Conservation (phyloP, 1,140 invertebrate genomes). For the Copidosoma floridanum region DNA sequence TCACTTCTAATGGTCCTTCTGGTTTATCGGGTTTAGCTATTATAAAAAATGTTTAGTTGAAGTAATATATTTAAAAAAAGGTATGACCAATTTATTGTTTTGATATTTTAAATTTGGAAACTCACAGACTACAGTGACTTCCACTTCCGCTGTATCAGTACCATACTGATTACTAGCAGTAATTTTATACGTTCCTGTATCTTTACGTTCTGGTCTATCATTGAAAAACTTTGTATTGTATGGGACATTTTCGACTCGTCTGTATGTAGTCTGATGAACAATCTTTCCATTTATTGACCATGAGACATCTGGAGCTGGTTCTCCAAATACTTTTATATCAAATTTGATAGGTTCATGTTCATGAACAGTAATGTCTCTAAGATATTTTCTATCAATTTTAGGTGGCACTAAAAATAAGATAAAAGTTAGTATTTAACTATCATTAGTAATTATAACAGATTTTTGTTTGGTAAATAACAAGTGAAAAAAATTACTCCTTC, state of each 20-base stretch:
- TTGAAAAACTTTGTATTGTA: conserved; percentile 85
- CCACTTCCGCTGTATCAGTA: conserved; percentile 84
- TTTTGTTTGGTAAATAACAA: conserved; percentile 1
- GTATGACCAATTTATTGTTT: not conserved
- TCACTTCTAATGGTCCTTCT: conserved; percentile 93
- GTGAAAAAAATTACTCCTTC: conserved; percentile 70
- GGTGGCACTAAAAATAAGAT: conserved; percentile 71
- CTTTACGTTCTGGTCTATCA: conserved; percentile 78
- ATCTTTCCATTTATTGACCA: conserved; percentile 67
- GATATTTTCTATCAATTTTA: conserved; percentile 83
- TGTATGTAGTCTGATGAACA: conserved; percentile 57
- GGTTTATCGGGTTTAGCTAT: conserved; percentile 87
- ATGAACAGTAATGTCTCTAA: conserved; percentile 73
- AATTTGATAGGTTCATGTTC: conserved; percentile 82
- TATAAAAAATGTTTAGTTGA: conserved; percentile 28
- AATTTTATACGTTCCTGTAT: conserved; percentile 84
- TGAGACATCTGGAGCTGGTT: conserved; percentile 78
- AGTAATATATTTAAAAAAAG: conserved; percentile 1
- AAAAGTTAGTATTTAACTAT: not conserved
- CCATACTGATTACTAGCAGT: conserved; percentile 83
- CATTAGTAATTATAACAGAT: not conserved
- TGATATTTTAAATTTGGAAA: conserved; percentile 30
- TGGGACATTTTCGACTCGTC: conserved; percentile 78
- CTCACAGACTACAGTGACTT: conserved; percentile 87
- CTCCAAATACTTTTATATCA: conserved; percentile 81